These are phyloP conservation scores for Homarus americanus DNA, from an alignment of 1,140 invertebrate species.

Conservation along the genomic window DNA sequence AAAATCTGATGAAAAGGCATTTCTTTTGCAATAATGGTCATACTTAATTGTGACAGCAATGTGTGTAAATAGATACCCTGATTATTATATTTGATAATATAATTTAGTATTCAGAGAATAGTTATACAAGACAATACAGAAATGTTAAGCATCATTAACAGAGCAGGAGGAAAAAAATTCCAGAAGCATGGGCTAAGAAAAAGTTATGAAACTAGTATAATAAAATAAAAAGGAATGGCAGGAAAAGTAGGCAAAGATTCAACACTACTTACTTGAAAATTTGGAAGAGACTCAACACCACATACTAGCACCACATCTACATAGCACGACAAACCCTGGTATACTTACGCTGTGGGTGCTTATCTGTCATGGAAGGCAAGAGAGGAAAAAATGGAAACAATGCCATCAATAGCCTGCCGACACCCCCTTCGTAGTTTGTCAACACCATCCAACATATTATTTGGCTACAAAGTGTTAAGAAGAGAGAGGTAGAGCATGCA, in stretches of 20 bases:
- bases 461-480: slow-evolving; percentile 58
- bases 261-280: slow-evolving; percentile 52
- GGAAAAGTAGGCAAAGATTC: slow-evolving; percentile 30
- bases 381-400: slow-evolving; percentile 75
- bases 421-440: slow-evolving; percentile 56
- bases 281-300: slow-evolving; percentile 42
- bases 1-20: too few species aligned
- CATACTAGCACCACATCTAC: slow-evolving; percentile 71
- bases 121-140: slow-evolving; percentile 33
- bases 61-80: too few species aligned
- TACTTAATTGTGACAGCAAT: too few species aligned
- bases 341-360: slow-evolving; percentile 69
- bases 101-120: not conserved
- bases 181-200: slow-evolving; percentile 56
- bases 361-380: slow-evolving; percentile 72
- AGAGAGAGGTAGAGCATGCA: slow-evolving; percentile 58
- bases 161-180: slow-evolving; percentile 30
- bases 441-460: slow-evolving; percentile 67
- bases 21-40: too few species aligned
- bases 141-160: slow-evolving; percentile 20
- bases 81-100: too few species aligned
- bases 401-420: slow-evolving; percentile 73
- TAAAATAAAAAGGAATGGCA: slow-evolving; percentile 42
- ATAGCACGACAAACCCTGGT: slow-evolving; percentile 69
- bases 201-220: slow-evolving; percentile 34